Evolutionary conservation across 2,888 invertebrate species (phyloP), one percentile per base, ranked within the genome.

Genomic region (Azorinus chamasolen): DNA sequence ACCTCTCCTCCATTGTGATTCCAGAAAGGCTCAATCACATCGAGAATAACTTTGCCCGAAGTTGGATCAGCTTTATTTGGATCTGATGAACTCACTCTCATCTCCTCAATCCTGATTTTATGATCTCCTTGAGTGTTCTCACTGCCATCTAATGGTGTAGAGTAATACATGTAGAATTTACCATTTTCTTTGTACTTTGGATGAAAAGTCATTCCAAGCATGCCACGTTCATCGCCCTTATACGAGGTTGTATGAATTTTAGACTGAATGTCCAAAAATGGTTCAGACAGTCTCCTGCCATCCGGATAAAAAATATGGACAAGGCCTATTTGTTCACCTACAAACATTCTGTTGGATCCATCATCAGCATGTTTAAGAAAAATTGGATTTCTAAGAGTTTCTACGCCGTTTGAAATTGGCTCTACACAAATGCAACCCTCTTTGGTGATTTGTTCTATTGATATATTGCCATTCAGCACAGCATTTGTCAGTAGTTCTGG

Each of bases 1-100:
- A 92, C 92, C 90, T 91, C 89, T 48, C 92, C 92, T 5, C 91
- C 92, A 71, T 92, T 92, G 76, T 92, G 92, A 65, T 92, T 92
- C 78, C 82, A 83, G 50, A 70, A 91, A 1, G 91, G 92, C 59
- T 92, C 84, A 5, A 77, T 48, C 1, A 91, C 79, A 66, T 91
- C 88, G 12, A 92, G 20, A 1, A 92, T 61, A 24, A 88, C 68
- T 63, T 75, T 50, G 12, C 79, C 76, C 32, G 10, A 6, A 6
- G 32, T 6, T 0, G 27, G 41, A 54, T 91, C 84, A 1, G 85
- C 90, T 48, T 61, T 61, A 72, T 91, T 86, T 10, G 81, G 77
- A 63, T 91, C 68, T 10, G 54, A 43, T 4, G 45, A 14, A 6
- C 64, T 69, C 12, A 89, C 87, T 24, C 37, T 63, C 24, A 87